Percentiles rank a stretch among this genome's conserved stretches.
phyloP scores from a whole-genome alignment of 1,140 invertebrate species.

The Ruditapes philippinarum region DNA sequence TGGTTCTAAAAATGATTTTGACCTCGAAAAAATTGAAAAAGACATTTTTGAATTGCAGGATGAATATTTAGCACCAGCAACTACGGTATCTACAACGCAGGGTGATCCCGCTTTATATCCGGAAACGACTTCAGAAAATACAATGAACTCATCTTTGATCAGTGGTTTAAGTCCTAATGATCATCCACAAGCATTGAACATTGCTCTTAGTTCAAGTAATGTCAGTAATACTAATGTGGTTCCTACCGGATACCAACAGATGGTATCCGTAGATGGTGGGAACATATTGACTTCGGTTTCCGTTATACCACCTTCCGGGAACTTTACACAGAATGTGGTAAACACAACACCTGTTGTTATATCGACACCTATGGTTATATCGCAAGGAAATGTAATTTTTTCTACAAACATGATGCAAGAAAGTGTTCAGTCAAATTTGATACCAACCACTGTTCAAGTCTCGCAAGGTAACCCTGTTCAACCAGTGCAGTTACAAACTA shows the following conservation, averaged over 20 bases:
- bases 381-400: background rate
- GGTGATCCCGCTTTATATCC: background rate
- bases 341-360: too few species aligned
- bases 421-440: background rate
- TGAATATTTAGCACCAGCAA: background rate
- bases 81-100: background rate
- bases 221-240: background rate
- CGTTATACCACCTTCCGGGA: background rate
- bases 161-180: background rate
- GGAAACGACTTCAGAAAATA: background rate
- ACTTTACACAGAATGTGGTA: background rate
- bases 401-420: too few species aligned
- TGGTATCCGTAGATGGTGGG: background rate
- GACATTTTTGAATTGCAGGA: constrained; percentile 57
- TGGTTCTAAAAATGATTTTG: constrained; percentile 14
- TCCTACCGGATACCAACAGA: background rate
- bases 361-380: too few species aligned
- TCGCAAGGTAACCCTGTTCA: background rate
- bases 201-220: background rate
- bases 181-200: background rate
- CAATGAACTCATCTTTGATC: background rate
- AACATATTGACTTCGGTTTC: background rate
- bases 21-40: constrained; percentile 43
- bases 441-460: background rate
- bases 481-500: background rate